Evolutionary conservation across 2,797 vertebrate species (phyloP).

Genomic region (Mareca penelope): DNA sequence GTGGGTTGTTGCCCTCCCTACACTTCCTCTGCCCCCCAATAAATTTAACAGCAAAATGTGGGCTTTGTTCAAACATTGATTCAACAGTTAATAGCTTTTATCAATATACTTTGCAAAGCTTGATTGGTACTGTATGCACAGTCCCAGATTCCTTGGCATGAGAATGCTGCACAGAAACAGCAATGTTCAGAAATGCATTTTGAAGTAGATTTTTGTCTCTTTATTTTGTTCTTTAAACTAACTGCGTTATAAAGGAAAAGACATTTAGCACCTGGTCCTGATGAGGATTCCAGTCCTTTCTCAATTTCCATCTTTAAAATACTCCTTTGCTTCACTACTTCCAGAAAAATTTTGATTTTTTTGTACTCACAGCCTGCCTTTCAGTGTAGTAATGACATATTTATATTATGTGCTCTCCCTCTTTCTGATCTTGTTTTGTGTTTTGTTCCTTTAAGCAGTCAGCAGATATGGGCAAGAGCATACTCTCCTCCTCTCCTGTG

Average conservation of each 20-base stretch:
- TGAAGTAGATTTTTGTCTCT: not conserved
- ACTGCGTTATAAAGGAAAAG: not conserved
- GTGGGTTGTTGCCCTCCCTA: accelerated
- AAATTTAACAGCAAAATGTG: not conserved
- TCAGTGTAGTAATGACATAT: not conserved
- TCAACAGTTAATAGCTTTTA: not conserved
- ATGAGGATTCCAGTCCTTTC: not conserved
- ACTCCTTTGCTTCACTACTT: not conserved
- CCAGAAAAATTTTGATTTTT: not conserved
- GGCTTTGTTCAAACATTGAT: not conserved
- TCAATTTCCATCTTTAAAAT: not conserved
- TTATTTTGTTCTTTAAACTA: not conserved
- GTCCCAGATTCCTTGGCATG: not conserved
- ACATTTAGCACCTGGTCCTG: not conserved
- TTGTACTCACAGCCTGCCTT: not conserved
- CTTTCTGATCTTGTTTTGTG: not conserved
- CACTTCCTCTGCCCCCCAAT: no score
- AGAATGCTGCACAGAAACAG: not conserved
- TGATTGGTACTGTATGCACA: not conserved
- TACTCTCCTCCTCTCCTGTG: not conserved
- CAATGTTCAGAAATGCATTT: not conserved
- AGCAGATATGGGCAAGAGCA: not conserved
- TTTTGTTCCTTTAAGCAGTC: not conserved
- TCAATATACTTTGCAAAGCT: not conserved
- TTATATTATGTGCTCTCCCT: not conserved